Evolutionary conservation across 2,113 vertebrate species (phyloP).

Genomic region (Tympanuchus pallidicinctus): DNA sequence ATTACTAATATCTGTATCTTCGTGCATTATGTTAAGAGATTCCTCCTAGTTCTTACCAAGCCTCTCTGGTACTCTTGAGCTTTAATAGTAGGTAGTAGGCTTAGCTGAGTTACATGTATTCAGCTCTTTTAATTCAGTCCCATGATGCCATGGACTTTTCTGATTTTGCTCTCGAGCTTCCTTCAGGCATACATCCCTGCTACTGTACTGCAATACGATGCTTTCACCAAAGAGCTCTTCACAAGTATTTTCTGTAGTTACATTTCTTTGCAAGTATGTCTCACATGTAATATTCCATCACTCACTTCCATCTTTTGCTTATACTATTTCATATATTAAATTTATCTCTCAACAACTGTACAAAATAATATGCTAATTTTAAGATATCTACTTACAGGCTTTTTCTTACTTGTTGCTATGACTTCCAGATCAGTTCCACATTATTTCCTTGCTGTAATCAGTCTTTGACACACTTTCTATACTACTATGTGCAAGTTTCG

Average conservation of each 20-base stretch:
- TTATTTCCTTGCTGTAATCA: neutral
- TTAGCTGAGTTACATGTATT: neutral
- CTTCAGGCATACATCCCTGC: neutral
- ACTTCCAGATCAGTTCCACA: neutral
- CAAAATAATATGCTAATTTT: neutral
- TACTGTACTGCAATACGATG: neutral
- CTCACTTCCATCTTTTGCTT: neutral
- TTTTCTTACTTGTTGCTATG: neutral
- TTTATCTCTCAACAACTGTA: neutral
- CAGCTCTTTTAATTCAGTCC: neutral
- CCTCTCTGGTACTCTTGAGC: neutral
- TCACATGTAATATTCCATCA: neutral
- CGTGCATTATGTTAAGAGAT: neutral
- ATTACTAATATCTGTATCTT: neutral
- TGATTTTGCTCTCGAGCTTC: neutral
- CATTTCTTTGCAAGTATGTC: neutral
- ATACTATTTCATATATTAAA: neutral
- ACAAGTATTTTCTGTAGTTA: neutral
- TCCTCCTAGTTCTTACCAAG: neutral
- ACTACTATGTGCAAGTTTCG: neutral
- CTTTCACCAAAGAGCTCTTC: neutral
- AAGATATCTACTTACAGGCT: neutral
- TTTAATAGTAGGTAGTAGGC: neutral
- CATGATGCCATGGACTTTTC: neutral
- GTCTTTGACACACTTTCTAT: neutral